Evolutionary conservation across 2,888 invertebrate species (phyloP).

Genomic region (Erebia aethiops): DNA sequence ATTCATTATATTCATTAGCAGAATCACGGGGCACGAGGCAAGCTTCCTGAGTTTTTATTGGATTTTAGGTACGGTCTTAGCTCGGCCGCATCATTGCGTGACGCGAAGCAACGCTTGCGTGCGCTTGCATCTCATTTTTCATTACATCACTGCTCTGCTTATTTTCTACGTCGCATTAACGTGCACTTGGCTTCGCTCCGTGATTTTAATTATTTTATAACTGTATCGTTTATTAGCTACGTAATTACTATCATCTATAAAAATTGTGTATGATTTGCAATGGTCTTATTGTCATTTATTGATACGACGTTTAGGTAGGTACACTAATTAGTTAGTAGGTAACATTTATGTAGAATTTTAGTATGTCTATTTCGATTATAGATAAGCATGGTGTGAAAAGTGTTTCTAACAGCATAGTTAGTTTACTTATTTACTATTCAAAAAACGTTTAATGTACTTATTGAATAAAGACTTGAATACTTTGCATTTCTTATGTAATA

Average conservation of each 20-base stretch:
- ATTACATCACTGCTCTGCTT: slow-evolving; percentile 59
- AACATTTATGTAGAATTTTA: too few species aligned
- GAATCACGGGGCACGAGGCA: slow-evolving; percentile 54
- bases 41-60: slow-evolving; percentile 76
- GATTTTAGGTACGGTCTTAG: slow-evolving; percentile 62
- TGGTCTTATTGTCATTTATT: neutral
- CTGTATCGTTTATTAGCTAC: slow-evolving; percentile 46
- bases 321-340: neutral
- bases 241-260: slow-evolving; percentile 26
- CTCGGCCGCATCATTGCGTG: slow-evolving; percentile 53
- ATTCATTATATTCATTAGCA: slow-evolving; percentile 69
- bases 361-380: too few species aligned
- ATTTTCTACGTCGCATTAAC: slow-evolving; percentile 41
- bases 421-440: too few species aligned
- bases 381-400: neutral
- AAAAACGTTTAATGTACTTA: neutral
- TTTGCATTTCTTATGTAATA: too few species aligned
- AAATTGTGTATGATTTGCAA: slow-evolving; percentile 22
- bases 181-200: slow-evolving; percentile 52
- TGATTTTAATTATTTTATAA: slow-evolving; percentile 55
- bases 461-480: too few species aligned
- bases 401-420: neutral
- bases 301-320: neutral
- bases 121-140: slow-evolving; percentile 44
- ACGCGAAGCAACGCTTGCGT: slow-evolving; percentile 62